These are phyloP conservation scores for Patella caerulea DNA, from an alignment of 2,888 invertebrate species.

Conservation along the genomic window DNA sequence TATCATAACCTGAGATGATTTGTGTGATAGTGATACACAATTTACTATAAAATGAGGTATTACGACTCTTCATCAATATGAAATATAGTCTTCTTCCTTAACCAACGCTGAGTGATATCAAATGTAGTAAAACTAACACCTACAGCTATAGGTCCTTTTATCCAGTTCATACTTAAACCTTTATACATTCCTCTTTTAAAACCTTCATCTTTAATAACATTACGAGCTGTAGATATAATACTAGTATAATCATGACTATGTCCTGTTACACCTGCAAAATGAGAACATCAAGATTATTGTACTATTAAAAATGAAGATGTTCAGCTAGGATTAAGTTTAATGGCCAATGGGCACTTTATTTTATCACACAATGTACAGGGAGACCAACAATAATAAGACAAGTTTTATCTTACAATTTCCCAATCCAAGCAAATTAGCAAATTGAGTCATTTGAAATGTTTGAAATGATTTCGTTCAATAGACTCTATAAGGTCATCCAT, in stretches of 20 bases:
- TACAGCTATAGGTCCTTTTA: conserved; percentile 79
- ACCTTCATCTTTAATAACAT: conserved; percentile 81
- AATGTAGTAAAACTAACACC: conserved; percentile 98
- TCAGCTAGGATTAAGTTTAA: too few species aligned
- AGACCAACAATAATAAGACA: too few species aligned
- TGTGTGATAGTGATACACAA: too few species aligned
- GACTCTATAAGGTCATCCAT: too few species aligned
- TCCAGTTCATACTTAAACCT: conserved; percentile 99
- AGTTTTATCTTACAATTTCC: too few species aligned
- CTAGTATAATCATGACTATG: conserved; percentile 75
- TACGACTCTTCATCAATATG: conserved; percentile 39
- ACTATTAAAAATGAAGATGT: neutral
- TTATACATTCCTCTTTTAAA: conserved; percentile 92
- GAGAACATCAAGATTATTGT: neutral
- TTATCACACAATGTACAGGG: too few species aligned
- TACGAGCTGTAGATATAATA: conserved; percentile 78
- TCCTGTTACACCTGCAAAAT: conserved; percentile 72
- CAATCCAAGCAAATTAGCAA: too few species aligned
- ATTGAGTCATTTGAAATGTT: too few species aligned
- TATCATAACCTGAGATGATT: too few species aligned
- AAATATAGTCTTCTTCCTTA: conserved; percentile 58
- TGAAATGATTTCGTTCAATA: too few species aligned
- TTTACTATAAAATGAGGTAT: too few species aligned
- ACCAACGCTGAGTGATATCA: conserved; percentile 75
- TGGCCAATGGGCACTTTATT: too few species aligned